A percentile compares a stretch with the other conserved stretches of the same genome.
Conservation (phyloP, 2,888 invertebrate species). For the Nysson spinosus region DNA sequence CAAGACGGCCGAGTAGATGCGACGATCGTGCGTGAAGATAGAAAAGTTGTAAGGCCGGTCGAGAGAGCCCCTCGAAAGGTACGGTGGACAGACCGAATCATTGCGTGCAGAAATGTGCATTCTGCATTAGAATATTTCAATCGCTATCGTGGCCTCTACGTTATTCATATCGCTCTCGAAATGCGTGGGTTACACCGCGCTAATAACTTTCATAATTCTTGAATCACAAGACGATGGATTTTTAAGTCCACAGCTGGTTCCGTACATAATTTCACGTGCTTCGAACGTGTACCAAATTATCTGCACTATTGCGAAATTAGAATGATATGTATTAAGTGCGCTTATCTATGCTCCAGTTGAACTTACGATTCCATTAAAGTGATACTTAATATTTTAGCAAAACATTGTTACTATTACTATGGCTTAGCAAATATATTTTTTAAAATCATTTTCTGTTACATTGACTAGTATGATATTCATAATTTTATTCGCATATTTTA, state of each 20-base stretch:
- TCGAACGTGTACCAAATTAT: no score
- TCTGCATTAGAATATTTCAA: slow-evolving; percentile 41
- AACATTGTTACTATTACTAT: no score
- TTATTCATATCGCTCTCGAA: slow-evolving; percentile 22
- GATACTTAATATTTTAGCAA: no score
- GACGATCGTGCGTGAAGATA: slow-evolving; percentile 60
- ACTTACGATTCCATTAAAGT: no score
- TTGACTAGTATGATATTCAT: no score
- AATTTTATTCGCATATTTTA: no score
- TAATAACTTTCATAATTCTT: slow-evolving; percentile 20
- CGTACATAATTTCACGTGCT: background rate
- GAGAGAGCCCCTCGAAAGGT: slow-evolving; percentile 17
- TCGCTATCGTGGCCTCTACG: slow-evolving; percentile 26
- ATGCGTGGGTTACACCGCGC: slow-evolving; percentile 12
- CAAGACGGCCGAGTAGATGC: slow-evolving; percentile 38
- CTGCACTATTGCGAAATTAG: no score
- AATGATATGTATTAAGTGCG: no score
- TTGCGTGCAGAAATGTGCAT: slow-evolving; percentile 39
- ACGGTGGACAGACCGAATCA: slow-evolving; percentile 40
- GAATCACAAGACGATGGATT: background rate
- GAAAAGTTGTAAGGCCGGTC: slow-evolving; percentile 50
- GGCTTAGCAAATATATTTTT: no score
- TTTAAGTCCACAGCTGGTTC: background rate
- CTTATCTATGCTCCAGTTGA: no score
- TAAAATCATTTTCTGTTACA: no score